Percentiles rank a stretch among this genome's conserved stretches.
Conservation (phyloP, 53 echinoderm and acorn worm species). For the Henricia sp. region DNA sequence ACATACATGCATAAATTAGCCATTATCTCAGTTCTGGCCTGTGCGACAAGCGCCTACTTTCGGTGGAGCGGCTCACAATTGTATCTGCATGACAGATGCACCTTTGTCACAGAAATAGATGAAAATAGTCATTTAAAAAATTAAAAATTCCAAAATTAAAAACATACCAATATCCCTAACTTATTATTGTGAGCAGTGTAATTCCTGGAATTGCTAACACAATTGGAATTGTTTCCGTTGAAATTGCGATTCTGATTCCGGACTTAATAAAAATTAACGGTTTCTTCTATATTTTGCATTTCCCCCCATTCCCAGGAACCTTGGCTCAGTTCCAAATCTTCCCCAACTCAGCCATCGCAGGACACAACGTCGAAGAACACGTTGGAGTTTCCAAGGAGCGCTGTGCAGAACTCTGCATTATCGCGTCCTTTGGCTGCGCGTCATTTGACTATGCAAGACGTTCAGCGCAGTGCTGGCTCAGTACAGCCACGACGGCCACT, state of each 20-base stretch:
- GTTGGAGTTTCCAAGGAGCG: slow-evolving; percentile 60
- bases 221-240: not conserved
- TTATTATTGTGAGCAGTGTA: not conserved
- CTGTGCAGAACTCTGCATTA: slow-evolving; percentile 78
- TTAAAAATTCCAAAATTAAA: no score
- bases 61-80: no score
- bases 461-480: slow-evolving; percentile 86
- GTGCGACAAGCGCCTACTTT: no score
- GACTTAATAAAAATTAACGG: no score
- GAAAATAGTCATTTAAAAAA: no score
- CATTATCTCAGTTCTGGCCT: no score
- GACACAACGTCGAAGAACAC: slow-evolving; percentile 63
- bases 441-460: slow-evolving; percentile 89
- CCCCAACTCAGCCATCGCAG: slow-evolving; percentile 79
- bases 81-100: no score
- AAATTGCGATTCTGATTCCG: no score
- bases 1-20: no score
- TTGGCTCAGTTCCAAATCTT: slow-evolving; percentile 66
- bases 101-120: no score
- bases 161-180: no score
- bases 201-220: not conserved
- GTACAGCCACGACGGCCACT: slow-evolving; percentile 53
- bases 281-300: not conserved
- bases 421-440: slow-evolving; percentile 75
- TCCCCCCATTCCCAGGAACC: slow-evolving; percentile 67